These are phyloP conservation scores for Azemiops feae DNA, from an alignment of 2,113 vertebrate genomes.

Conservation along the genomic window DNA sequence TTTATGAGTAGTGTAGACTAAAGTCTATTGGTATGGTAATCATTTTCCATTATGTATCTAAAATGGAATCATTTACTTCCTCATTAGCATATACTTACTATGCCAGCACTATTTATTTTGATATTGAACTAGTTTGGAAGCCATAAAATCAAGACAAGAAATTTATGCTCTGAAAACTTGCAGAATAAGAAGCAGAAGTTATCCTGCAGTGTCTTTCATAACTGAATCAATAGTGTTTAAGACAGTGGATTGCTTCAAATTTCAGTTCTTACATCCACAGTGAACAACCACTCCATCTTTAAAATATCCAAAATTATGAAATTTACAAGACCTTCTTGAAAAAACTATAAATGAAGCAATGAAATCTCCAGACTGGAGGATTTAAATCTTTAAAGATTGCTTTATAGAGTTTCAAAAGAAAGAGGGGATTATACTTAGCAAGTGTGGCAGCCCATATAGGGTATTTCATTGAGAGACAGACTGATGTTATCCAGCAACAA, in stretches of 20 bases:
- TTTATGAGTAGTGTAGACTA: constrained; percentile 51
- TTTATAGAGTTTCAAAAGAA: constrained; percentile 79
- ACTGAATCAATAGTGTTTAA: constrained; percentile 22
- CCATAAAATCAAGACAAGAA: constrained; percentile 65
- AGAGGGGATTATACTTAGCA: constrained; percentile 78
- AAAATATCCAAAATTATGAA: constrained; percentile 72
- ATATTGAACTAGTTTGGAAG: constrained; percentile 58
- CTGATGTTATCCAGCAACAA: constrained; percentile 76
- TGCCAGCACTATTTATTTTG: constrained; percentile 56
- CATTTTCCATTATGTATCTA: constrained; percentile 57
- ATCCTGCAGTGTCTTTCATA: constrained; percentile 18
- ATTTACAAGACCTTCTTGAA: constrained; percentile 75
- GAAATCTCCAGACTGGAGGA: constrained; percentile 75
- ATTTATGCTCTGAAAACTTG: constrained; percentile 48
- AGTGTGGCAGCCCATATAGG: constrained; percentile 74
- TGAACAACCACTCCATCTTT: constrained; percentile 60
- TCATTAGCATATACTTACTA: constrained; percentile 63
- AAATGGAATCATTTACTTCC: constrained; percentile 64
- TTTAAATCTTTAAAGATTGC: constrained; percentile 75
- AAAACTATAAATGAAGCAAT: constrained; percentile 74
- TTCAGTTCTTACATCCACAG: constrained; percentile 47
- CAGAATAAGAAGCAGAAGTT: constrained; percentile 49
- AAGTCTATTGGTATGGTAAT: constrained; percentile 51
- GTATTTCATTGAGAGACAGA: constrained; percentile 69
- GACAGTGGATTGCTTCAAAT: constrained; percentile 49